A percentile compares a stretch with the other conserved stretches of the same genome.
These are phyloP conservation scores for Varanus salvator DNA, from an alignment of 2,113 vertebrate species.

Conservation along the genomic window DNA sequence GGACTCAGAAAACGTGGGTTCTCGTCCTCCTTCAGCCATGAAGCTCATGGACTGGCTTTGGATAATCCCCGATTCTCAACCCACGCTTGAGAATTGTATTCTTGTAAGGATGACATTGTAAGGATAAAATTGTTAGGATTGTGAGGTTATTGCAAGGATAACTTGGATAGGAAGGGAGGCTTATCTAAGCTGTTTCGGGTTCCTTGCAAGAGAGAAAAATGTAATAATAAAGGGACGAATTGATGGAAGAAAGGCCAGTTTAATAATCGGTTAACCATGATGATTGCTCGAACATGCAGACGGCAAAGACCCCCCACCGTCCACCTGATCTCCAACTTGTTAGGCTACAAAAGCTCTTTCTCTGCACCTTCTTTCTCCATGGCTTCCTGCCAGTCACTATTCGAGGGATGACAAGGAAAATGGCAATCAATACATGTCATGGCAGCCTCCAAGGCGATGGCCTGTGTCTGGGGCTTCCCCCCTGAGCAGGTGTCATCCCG, in stretches of 20 bases:
- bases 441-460: not conserved
- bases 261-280: not conserved
- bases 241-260: not conserved
- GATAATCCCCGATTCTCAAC: too few species aligned
- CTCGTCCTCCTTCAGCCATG: too few species aligned
- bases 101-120: too few species aligned
- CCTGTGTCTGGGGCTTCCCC: not conserved
- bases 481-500: not conserved
- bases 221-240: not conserved
- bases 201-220: too few species aligned
- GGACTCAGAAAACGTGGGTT: too few species aligned
- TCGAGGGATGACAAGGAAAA: rapidly evolving
- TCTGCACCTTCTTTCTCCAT: not conserved
- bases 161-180: too few species aligned
- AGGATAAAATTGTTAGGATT: too few species aligned
- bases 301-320: not conserved
- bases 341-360: not conserved
- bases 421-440: not conserved
- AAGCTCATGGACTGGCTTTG: too few species aligned
- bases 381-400: not conserved
- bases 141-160: too few species aligned
- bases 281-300: rapidly evolving
- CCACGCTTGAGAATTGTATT: too few species aligned
- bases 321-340: not conserved
- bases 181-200: too few species aligned